phyloP scores from a whole-genome alignment of 2,888 invertebrate genomes.

The Nezara viridula region DNA sequence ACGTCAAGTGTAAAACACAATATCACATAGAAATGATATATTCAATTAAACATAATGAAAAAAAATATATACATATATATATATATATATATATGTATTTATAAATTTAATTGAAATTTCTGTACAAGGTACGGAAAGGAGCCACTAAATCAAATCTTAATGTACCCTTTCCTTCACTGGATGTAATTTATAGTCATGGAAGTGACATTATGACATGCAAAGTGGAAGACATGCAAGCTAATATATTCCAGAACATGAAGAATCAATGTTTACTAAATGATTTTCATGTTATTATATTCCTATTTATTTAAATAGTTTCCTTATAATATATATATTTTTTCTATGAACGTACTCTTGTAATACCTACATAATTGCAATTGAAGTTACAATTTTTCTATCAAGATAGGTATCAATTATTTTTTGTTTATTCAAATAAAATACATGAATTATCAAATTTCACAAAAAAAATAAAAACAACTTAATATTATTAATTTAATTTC shows the following conservation, averaged over 20 bases:
- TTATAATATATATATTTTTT: not conserved
- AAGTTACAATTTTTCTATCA: too few species aligned
- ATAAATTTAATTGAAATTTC: conserved; percentile 2
- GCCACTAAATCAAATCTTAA: conserved; percentile 57
- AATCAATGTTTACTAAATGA: conserved; percentile 48
- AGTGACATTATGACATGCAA: conserved; percentile 62
- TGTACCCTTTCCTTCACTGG: conserved; percentile 52
- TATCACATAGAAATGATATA: not conserved
- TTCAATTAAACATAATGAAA: too few species aligned
- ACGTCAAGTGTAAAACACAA: not conserved
- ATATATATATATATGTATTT: not conserved
- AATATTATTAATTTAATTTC: too few species aligned
- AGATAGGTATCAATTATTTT: too few species aligned
- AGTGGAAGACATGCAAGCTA: conserved; percentile 60
- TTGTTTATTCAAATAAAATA: too few species aligned
- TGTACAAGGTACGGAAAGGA: conserved; percentile 55
- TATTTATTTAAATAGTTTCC: not conserved
- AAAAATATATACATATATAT: conserved; percentile 7
- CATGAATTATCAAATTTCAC: too few species aligned
- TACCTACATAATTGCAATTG: too few species aligned
- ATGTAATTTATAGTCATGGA: conserved; percentile 59
- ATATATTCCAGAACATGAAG: conserved; percentile 57
- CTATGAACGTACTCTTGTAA: not conserved
- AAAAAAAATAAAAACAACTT: too few species aligned
- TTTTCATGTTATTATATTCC: conserved; percentile 30